phyloP scores from a whole-genome alignment of 2,888 invertebrate genomes.

The Microctonus hyperodae region DNA sequence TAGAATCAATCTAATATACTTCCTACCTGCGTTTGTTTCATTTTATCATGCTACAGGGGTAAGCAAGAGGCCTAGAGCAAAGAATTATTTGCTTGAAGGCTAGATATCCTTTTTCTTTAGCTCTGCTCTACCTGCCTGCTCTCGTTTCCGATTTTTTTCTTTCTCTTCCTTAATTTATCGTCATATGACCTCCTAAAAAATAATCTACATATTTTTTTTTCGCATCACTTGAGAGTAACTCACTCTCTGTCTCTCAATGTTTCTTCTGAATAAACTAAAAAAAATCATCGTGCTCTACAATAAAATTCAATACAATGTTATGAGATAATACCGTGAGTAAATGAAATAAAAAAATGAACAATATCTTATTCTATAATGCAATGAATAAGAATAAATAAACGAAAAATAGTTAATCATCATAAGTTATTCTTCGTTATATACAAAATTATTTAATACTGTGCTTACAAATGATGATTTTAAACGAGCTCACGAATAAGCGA shows the following conservation, averaged over 20 bases:
- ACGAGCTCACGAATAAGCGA: slow-evolving; percentile 29
- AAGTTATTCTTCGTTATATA: slow-evolving; percentile 48
- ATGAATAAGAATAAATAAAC: slow-evolving; percentile 36
- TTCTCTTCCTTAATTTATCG: slow-evolving; percentile 40
- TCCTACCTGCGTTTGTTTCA: slow-evolving; percentile 28
- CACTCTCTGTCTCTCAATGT: neutral
- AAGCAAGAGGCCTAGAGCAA: slow-evolving; percentile 51
- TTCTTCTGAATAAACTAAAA: neutral
- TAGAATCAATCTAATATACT: slow-evolving; percentile 29
- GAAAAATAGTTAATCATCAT: slow-evolving; percentile 38
- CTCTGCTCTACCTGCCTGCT: slow-evolving; percentile 57
- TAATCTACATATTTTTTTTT: slow-evolving; percentile 3
- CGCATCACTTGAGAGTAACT: neutral
- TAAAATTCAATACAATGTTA: neutral
- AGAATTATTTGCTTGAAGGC: slow-evolving; percentile 48
- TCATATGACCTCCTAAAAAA: slow-evolving; percentile 6
- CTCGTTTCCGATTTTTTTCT: slow-evolving; percentile 45
- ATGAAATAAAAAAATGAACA: slow-evolving; percentile 25
- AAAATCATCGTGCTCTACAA: neutral
- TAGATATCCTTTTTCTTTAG: slow-evolving; percentile 43
- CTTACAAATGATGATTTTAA: slow-evolving; percentile 49
- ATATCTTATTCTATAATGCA: slow-evolving; percentile 27
- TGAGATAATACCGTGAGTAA: neutral
- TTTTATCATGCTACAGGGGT: slow-evolving; percentile 48
- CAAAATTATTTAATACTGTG: slow-evolving; percentile 56